A percentile compares a stretch with the other conserved stretches of the same genome.
phyloP scores from a whole-genome alignment of 2,797 vertebrate genomes.

The Melanotaenia boesemani region DNA sequence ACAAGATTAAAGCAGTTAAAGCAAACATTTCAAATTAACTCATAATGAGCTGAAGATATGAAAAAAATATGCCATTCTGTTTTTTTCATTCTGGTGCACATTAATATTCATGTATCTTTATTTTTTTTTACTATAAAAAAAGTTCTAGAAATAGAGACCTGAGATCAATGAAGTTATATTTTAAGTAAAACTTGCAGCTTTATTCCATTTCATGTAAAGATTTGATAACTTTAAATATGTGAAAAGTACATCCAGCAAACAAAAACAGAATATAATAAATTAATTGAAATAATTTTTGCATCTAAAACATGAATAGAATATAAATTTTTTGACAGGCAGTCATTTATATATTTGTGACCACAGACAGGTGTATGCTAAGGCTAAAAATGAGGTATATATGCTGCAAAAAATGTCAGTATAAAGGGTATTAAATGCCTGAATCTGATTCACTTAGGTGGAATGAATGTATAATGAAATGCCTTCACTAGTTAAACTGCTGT shows the following conservation, averaged over 20 bases:
- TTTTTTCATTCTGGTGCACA: too few relatives aligned
- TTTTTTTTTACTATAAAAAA: too few relatives aligned
- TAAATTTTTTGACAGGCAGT: background rate
- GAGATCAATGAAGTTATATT: too few relatives aligned
- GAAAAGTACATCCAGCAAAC: too few relatives aligned
- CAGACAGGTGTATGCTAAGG: conserved; percentile 12
- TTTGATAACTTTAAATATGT: too few relatives aligned
- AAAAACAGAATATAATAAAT: too few relatives aligned
- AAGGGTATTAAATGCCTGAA: background rate
- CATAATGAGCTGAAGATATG: too few relatives aligned
- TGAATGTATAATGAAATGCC: background rate
- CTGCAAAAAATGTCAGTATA: conserved; percentile 9
- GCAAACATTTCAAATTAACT: background rate
- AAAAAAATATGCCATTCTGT: too few relatives aligned
- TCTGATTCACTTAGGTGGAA: background rate
- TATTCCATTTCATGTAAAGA: too few relatives aligned
- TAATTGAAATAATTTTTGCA: background rate
- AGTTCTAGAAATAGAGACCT: too few relatives aligned
- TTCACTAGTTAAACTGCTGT: background rate
- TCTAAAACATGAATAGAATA: background rate
- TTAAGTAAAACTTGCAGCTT: too few relatives aligned
- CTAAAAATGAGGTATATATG: conserved; percentile 2
- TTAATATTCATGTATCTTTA: too few relatives aligned
- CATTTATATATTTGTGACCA: background rate
- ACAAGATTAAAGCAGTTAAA: background rate